Evolutionary conservation across 1,140 invertebrate genomes (phyloP), one percentile per base, ranked within the genome.

Genomic region (Periplaneta americana): DNA sequence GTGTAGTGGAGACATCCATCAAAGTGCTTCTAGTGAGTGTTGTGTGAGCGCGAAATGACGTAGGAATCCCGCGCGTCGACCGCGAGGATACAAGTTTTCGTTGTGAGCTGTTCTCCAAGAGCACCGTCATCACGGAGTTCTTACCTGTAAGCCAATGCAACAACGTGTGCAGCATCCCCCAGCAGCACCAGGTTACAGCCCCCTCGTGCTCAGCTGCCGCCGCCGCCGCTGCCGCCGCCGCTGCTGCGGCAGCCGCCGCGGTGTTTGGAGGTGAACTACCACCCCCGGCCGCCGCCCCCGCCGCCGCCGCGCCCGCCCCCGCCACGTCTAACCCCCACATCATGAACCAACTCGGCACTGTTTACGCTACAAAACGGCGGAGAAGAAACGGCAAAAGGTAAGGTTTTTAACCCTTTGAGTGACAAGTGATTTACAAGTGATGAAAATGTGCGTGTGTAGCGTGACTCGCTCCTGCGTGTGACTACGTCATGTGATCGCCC

Each of bases 381-480:
- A 90, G 97, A 86, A 91, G 97, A 85, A 98, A 98, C 89, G 97
- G 96, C 84, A 98, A 98, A 91, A 98, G 96, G 97, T 98, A 89
- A 36, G 18, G 17, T 57, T 57, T 22, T 22, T 11, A 11, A n/a
- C n/a, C n/a, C n/a, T n/a, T n/a, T n/a, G n/a, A n/a, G n/a, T n/a
- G n/a, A 28, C 48, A n/a, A 0, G 48, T 28, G 39, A n/a, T n/a
- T n/a, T 22, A 48, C 39, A 39, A 6, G n/a, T 39, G 11, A 39
- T 17, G 1, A 39, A 17, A 39, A 39, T 39, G 5, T 0, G 39
- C 39, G 13, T 48, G 39, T 15, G 39, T 22, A 22, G 39, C 39
- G 39, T 48, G 39, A 15, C 5, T 2, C 10, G 48, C 28, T 22
- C 28, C 22, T 28, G 48, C 22, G 48, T 66, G 48, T 66, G 48